A percentile compares a stretch with the other conserved stretches of the same genome.
These are phyloP conservation scores for Theodoxus fluviatilis DNA, from an alignment of 2,888 invertebrate genomes.

Conservation along the genomic window DNA sequence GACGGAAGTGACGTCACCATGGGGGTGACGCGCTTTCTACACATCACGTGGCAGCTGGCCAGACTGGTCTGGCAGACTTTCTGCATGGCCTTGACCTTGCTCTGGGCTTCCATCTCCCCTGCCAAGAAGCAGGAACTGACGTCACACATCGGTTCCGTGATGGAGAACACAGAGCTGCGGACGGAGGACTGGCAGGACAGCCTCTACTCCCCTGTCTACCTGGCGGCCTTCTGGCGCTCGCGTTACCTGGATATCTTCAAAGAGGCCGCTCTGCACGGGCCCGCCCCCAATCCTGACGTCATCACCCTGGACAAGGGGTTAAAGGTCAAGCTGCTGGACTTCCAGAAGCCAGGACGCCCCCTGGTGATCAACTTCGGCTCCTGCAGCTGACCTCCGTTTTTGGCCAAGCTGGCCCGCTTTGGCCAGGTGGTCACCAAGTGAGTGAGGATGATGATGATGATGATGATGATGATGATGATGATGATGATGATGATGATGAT, in stretches of 20 bases:
- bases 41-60: too few relatives aligned
- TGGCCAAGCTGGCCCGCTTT: constrained; percentile 49
- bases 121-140: constrained; percentile 1
- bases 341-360: constrained; percentile 41
- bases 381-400: constrained; percentile 58
- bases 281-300: constrained; percentile 38
- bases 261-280: constrained; percentile 21
- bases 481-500: constrained; percentile 33
- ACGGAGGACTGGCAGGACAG: constrained; percentile 28
- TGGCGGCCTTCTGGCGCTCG: constrained; percentile 26
- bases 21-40: too few relatives aligned
- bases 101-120: too few relatives aligned
- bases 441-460: too few relatives aligned
- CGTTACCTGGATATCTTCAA: constrained; percentile 29
- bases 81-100: too few relatives aligned
- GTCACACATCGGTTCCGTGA: neutral
- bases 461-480: constrained; percentile 34
- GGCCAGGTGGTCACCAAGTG: constrained; percentile 41
- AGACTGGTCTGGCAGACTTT: too few relatives aligned
- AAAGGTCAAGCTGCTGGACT: constrained; percentile 32
- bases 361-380: constrained; percentile 57
- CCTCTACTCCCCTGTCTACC: constrained; percentile 20
- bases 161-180: constrained; percentile 15
- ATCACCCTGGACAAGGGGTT: constrained; percentile 26
- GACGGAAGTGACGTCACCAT: too few relatives aligned